Conservation (phyloP, 2,113 vertebrate genomes). For the Ageneiosus marmoratus region DNA sequence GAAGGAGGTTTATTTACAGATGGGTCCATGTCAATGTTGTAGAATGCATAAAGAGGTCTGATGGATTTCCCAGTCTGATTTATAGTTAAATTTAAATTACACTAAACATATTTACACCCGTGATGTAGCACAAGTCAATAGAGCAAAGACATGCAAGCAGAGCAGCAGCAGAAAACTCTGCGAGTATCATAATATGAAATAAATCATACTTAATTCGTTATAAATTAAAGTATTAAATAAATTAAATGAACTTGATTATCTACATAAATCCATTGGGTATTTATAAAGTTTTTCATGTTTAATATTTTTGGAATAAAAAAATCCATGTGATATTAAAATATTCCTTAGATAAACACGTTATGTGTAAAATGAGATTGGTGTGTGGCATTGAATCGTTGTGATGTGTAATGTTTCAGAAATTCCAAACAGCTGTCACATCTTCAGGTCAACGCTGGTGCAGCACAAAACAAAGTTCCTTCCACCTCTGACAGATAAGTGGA, state of each 20-base stretch:
- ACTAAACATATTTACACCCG: constrained; percentile 31
- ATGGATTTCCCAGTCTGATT: background rate
- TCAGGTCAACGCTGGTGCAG: background rate
- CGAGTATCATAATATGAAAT: constrained; percentile 20
- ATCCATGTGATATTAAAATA: background rate
- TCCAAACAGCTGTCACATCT: background rate
- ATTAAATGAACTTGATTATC: constrained; percentile 8
- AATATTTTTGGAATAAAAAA: background rate
- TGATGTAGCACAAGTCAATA: background rate
- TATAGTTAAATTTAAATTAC: background rate
- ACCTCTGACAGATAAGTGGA: too few relatives aligned
- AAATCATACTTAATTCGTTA: constrained; percentile 48
- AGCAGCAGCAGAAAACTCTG: background rate
- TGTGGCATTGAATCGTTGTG: background rate
- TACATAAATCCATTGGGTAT: background rate
- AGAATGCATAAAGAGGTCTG: background rate
- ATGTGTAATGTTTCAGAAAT: background rate
- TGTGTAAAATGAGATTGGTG: background rate
- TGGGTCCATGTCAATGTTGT: background rate
- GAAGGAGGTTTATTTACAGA: background rate
- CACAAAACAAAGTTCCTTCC: too few relatives aligned
- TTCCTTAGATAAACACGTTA: background rate
- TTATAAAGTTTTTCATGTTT: background rate
- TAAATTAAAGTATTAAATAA: constrained; percentile 30
- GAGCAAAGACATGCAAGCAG: background rate